These are phyloP conservation scores for Australoheros scitulus DNA, from an alignment of 2,113 vertebrate species.

Conservation along the genomic window DNA sequence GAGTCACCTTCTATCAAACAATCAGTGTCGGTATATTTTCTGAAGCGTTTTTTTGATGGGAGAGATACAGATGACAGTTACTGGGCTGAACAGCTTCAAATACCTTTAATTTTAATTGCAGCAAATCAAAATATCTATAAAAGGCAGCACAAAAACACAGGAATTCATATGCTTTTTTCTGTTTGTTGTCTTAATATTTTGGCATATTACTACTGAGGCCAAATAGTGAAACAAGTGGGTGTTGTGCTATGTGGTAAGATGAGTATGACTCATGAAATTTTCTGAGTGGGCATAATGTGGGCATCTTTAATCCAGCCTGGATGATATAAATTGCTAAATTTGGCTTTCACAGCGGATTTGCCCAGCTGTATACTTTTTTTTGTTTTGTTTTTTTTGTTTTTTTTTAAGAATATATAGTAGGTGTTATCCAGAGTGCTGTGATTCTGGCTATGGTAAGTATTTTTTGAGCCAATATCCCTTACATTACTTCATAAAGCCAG, in stretches of 20 bases:
- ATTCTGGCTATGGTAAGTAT: background rate
- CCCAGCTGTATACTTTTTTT: background rate
- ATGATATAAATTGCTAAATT: background rate
- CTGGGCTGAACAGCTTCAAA: background rate
- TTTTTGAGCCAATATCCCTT: background rate
- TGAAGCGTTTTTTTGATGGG: background rate
- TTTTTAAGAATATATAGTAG: background rate
- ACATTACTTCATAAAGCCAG: background rate
- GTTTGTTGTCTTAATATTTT: slow-evolving; percentile 22
- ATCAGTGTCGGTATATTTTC: background rate
- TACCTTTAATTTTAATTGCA: background rate
- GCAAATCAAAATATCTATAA: background rate
- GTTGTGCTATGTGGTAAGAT: slow-evolving; percentile 1
- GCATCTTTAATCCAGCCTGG: background rate
- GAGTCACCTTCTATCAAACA: background rate
- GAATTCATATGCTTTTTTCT: slow-evolving; percentile 1
- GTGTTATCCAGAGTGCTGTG: background rate
- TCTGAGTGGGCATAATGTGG: slow-evolving; percentile 7
- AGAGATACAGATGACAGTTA: background rate
- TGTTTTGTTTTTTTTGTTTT: background rate
- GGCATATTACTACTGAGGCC: background rate
- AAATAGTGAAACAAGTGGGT: slow-evolving; percentile 18
- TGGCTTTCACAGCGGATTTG: background rate
- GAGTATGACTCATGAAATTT: slow-evolving; percentile 14
- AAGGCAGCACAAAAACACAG: background rate